Evolutionary conservation across 2,888 invertebrate species (phyloP).

Genomic region (Apamea sordens): DNA sequence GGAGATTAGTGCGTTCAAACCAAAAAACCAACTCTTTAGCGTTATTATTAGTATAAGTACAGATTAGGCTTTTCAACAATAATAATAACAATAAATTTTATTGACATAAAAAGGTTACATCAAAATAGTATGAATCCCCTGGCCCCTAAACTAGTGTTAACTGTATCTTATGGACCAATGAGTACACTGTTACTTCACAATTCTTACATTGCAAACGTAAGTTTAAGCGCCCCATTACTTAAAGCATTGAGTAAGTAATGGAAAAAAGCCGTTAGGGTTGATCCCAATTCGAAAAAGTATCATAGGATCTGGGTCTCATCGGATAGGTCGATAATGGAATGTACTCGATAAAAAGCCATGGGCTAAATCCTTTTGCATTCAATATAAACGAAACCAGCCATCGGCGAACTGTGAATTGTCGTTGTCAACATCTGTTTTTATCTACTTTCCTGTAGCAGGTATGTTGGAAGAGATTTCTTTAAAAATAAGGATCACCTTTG

Average conservation of each 20-base stretch:
- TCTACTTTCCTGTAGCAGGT: not conserved
- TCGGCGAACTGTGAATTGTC: not conserved
- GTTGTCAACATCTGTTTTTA: not conserved
- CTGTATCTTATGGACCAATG: no score
- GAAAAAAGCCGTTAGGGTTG: conserved; percentile 5
- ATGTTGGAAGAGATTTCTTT: not conserved
- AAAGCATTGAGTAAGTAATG: conserved; percentile 8
- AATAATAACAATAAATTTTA: no score
- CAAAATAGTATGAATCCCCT: no score
- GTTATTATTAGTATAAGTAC: no score
- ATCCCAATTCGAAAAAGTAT: conserved; percentile 15
- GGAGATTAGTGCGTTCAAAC: no score
- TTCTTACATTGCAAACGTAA: not conserved
- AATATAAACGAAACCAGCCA: conserved; percentile 12
- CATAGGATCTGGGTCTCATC: conserved; percentile 9
- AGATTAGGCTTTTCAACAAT: no score
- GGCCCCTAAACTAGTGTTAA: no score
- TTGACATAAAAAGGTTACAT: no score
- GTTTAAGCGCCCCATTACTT: not conserved
- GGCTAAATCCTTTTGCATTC: conserved; percentile 25
- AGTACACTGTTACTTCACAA: not conserved
- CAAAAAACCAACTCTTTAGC: no score
- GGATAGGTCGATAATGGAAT: conserved; percentile 25
- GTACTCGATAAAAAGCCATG: conserved; percentile 41
- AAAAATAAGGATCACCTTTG: not conserved